Conservation (phyloP, 2,113 vertebrate species). For the Thomomys bottae region DNA sequence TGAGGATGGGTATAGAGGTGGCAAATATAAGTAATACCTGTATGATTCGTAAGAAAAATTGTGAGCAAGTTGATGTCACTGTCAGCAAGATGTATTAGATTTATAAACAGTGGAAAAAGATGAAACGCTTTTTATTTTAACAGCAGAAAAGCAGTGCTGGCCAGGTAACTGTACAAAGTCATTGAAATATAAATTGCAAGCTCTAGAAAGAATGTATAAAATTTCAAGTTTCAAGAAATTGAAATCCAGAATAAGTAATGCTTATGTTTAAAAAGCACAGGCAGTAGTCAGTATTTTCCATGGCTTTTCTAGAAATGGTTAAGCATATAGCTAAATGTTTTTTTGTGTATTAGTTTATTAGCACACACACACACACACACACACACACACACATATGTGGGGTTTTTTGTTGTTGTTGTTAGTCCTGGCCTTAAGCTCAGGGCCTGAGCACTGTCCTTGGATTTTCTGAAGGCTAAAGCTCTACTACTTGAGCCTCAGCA, state of each 20-base stretch:
- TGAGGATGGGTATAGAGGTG: background rate
- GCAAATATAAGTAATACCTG: background rate
- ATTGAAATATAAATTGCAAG: background rate
- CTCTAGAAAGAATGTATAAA: background rate
- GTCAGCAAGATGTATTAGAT: background rate
- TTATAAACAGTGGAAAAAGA: background rate
- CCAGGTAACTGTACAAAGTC: background rate
- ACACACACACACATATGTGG: no score
- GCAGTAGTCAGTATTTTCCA: background rate
- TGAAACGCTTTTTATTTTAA: constrained; percentile 16
- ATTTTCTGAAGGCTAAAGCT: no score
- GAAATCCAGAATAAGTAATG: background rate
- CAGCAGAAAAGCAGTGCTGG: background rate
- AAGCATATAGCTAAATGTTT: constrained; percentile 17
- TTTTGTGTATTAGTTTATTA: no score
- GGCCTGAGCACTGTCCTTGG: no score
- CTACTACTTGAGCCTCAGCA: no score
- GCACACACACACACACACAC: no score
- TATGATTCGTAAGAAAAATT: background rate
- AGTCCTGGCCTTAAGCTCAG: no score
- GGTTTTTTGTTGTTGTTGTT: background rate
- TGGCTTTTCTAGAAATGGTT: background rate
- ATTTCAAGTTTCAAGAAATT: background rate
- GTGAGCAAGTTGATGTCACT: background rate
- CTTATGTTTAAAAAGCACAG: background rate